These are phyloP conservation scores for Euglossa dilemma DNA, from an alignment of 1,140 invertebrate genomes.

Conservation along the genomic window DNA sequence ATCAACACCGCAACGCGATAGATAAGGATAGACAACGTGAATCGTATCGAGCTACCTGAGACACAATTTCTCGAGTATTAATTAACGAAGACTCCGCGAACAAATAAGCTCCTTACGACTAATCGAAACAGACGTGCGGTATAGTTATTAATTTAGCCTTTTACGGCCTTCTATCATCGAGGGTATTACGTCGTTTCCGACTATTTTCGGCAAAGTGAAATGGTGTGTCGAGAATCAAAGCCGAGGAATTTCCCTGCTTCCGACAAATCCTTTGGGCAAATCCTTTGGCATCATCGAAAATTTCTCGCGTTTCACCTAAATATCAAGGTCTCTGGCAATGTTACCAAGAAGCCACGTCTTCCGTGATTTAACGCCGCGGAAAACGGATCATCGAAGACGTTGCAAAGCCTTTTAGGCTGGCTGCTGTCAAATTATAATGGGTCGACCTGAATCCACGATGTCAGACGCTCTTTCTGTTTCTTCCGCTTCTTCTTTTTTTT, in stretches of 20 bases:
- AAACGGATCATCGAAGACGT: slow-evolving; percentile 50
- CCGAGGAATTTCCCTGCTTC: too few relatives aligned
- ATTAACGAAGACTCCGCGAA: too few relatives aligned
- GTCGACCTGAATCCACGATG: slow-evolving; percentile 54
- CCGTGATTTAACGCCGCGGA: slow-evolving; percentile 19
- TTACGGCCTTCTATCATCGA: too few relatives aligned
- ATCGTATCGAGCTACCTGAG: too few relatives aligned
- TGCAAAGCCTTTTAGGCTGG: slow-evolving; percentile 51
- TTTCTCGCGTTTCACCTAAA: slow-evolving; percentile 6
- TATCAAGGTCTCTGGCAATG: slow-evolving; percentile 2
- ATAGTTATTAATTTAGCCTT: too few relatives aligned
- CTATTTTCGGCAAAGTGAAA: too few relatives aligned
- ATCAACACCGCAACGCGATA: too few relatives aligned
- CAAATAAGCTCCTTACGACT: too few relatives aligned
- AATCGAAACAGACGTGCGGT: too few relatives aligned
- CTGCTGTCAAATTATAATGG: slow-evolving; percentile 60
- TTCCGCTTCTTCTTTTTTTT: too few relatives aligned
- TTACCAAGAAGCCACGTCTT: slow-evolving; percentile 16
- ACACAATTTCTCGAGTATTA: too few relatives aligned
- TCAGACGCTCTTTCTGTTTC: neutral
- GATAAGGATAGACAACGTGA: too few relatives aligned
- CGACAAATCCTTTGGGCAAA: neutral
- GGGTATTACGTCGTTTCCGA: neutral
- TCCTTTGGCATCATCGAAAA: neutral
- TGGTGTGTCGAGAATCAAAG: neutral